Evolutionary conservation across 1,140 invertebrate genomes (phyloP), one percentile per base, ranked within the genome.

Genomic region (Condylostylus longicornis): DNA sequence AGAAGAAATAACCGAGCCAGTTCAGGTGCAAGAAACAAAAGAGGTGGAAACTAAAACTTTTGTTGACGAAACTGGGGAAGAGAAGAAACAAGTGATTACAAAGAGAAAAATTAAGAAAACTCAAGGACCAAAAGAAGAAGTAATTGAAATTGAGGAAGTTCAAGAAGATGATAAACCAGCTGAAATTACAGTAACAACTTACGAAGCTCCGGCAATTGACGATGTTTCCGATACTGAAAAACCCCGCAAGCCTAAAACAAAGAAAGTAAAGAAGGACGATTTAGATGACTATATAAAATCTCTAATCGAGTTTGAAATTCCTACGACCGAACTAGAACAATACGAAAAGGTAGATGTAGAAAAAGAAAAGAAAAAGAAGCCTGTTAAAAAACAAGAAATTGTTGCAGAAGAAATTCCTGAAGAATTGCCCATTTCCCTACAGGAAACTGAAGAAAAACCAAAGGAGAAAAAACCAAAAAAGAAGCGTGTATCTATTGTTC

Each of bases 41-140:
- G n/a, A n/a, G n/a, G n/a, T n/a, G n/a, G n/a, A n/a, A 17, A 60
- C 54, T 3, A 64, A 63, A 40, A 47, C 60, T 7, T 39, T 57
- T 3, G 45, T 64, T 7, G 63, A 61, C 41, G 64, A 62, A 30
- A 52, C 58, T 29, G 47, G 48, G 10, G 49, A 48, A 2, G 45
- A 48, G 2, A 61, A 54, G 39, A 58, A 69, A 18, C 49, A 64
- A 15, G 50, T 58, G 23, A 48, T 45, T 17, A 53, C 57, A 34
- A 44, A 53, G 10, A 49, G 51, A 6, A 51, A 38, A 14, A 46
- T 58, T 14, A 58, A 55, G 14, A 42, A 53, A 5, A 50, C 45
- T 12, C 51, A 58, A 34, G 49, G 49, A 31, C 54, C 47, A 7
- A 39, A 46, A 31, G 18, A 22, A 23, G 22, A 13, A 21, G 31